These are phyloP conservation scores for Serranus cabrilla DNA, from an alignment of 2,797 vertebrate species.

Conservation along the genomic window DNA sequence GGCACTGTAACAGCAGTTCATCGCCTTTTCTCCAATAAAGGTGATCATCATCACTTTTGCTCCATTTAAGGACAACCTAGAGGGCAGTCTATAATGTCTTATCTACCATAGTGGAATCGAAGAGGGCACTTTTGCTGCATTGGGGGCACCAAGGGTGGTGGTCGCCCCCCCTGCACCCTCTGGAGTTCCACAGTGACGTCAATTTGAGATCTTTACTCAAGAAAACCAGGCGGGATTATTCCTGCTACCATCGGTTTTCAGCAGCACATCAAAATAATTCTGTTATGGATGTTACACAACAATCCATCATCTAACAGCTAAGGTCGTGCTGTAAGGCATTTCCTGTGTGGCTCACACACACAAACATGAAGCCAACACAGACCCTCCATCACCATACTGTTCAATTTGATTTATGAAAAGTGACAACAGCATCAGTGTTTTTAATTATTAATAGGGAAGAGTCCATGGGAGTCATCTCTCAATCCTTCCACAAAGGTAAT, in stretches of 20 bases:
- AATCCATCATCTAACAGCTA: conserved; percentile 56
- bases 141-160: no score
- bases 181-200: not conserved
- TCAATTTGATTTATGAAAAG: conserved; percentile 83
- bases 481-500: conserved; percentile 76
- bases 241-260: conserved; percentile 17
- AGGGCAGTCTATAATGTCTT: no score
- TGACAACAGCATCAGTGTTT: conserved; percentile 85
- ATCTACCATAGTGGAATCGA: no score
- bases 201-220: conserved; percentile 7
- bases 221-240: conserved; percentile 12
- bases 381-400: conserved; percentile 45
- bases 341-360: conserved; percentile 17
- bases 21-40: no score
- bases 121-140: no score
- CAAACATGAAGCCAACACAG: conserved; percentile 22
- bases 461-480: conserved; percentile 80
- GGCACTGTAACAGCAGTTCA: no score
- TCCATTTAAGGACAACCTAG: no score
- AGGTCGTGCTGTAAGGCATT: conserved; percentile 63
- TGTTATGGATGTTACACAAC: conserved; percentile 25
- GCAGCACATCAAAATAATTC: conserved; percentile 44
- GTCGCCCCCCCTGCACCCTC: no score
- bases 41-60: no score
- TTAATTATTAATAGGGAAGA: conserved; percentile 85